A percentile compares a stretch with the other conserved stretches of the same genome.
Evolutionary conservation across 2,113 vertebrate species (phyloP).

Genomic region (Azemiops feae): DNA sequence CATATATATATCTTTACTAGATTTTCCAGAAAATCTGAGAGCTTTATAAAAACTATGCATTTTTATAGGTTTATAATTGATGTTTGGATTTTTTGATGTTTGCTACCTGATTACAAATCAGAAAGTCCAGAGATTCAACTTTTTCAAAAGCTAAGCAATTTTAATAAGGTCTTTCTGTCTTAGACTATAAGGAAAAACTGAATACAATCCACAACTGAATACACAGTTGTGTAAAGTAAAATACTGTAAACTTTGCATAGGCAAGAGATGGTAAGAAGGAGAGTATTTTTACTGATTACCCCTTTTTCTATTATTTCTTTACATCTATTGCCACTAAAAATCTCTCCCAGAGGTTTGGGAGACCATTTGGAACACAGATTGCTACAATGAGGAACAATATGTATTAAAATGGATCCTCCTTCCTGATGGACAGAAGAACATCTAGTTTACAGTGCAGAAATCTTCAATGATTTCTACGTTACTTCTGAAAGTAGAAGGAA

Average conservation of each 20-base stretch:
- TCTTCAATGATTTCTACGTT: not conserved
- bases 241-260: not conserved
- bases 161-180: not conserved
- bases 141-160: not conserved
- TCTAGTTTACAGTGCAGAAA: not conserved
- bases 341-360: not conserved
- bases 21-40: slow-evolving; percentile 1
- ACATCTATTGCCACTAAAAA: not conserved
- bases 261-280: not conserved
- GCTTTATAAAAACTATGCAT: slow-evolving; percentile 17
- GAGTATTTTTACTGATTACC: not conserved
- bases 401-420: not conserved
- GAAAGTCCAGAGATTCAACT: not conserved
- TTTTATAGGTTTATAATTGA: slow-evolving; percentile 16
- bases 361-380: not conserved
- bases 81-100: not conserved
- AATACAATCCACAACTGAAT: not conserved
- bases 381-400: not conserved
- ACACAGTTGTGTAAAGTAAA: not conserved
- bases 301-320: not conserved
- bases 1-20: slow-evolving; percentile 1
- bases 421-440: not conserved
- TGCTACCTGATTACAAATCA: not conserved
- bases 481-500: not conserved
- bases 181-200: not conserved